Percentiles rank a stretch among this genome's conserved stretches.
phyloP scores from a whole-genome alignment of 2,113 vertebrate genomes.

The Trogon surrucura region DNA sequence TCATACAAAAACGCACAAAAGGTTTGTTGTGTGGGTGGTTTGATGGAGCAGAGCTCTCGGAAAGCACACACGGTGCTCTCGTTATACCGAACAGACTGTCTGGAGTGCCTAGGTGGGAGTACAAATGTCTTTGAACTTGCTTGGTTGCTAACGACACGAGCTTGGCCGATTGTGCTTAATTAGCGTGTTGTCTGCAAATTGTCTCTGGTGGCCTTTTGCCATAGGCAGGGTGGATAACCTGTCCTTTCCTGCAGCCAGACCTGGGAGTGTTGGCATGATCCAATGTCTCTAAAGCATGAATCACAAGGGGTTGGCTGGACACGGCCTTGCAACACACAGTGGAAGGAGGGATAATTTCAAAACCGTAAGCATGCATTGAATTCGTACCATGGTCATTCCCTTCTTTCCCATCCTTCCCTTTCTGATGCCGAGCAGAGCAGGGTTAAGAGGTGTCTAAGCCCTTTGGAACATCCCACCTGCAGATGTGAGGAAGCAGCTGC shows the following conservation, averaged over 20 bases:
- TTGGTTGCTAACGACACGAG: background rate
- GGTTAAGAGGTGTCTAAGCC: too few species aligned
- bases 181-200: background rate
- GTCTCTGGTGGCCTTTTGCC: background rate
- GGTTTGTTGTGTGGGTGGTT: background rate
- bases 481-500: background rate
- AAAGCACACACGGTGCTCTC: background rate
- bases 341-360: background rate
- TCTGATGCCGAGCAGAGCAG: background rate
- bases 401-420: background rate
- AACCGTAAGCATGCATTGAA: fast-evolving
- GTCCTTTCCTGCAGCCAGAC: background rate
- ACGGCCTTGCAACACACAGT: background rate
- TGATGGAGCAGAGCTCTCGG: background rate
- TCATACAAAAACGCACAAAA: background rate
- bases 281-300: background rate
- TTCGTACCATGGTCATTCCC: too few species aligned
- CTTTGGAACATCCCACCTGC: background rate
- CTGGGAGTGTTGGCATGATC: fast-evolving
- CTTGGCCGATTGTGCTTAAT: background rate
- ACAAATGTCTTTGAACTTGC: background rate
- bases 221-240: background rate
- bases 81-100: background rate
- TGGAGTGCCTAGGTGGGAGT: background rate
- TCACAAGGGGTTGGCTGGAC: background rate